Conservation (phyloP, 2,888 invertebrate genomes). For the Abrostola tripartita region DNA sequence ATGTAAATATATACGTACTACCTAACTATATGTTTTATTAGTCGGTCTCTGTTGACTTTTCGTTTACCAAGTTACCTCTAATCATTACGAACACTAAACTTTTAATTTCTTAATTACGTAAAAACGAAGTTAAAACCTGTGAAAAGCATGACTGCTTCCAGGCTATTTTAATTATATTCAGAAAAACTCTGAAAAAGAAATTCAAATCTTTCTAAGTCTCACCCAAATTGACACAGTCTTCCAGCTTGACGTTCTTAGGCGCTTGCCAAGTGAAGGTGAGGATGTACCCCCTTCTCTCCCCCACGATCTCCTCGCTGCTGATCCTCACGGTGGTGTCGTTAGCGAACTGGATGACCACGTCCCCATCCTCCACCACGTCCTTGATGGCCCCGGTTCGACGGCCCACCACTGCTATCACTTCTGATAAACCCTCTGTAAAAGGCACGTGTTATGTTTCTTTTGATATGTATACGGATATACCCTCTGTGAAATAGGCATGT, state of each 20-base stretch:
- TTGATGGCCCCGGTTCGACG: conserved; percentile 71
- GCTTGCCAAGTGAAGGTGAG: conserved; percentile 76
- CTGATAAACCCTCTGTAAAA: conserved; percentile 65
- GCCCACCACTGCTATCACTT: conserved; percentile 77
- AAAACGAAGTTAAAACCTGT: too few species aligned
- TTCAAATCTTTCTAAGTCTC: conserved; percentile 35
- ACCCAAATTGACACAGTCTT: conserved; percentile 80
- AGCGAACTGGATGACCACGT: conserved; percentile 74
- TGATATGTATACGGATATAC: too few species aligned
- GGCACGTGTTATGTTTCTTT: too few species aligned
- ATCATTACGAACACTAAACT: too few species aligned
- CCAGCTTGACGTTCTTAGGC: conserved; percentile 67
- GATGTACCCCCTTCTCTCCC: conserved; percentile 65
- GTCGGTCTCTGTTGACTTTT: too few species aligned
- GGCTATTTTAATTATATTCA: too few species aligned
- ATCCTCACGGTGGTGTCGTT: conserved; percentile 75
- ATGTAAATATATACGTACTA: too few species aligned
- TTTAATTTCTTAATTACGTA: too few species aligned
- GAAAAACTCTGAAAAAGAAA: too few species aligned
- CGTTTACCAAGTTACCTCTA: too few species aligned
- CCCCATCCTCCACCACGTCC: conserved; percentile 71
- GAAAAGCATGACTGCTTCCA: too few species aligned
- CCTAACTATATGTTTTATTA: too few species aligned
- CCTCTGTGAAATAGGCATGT: conserved; percentile 56
- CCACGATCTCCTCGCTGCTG: conserved; percentile 66